Evolutionary conservation across 1,140 invertebrate species (phyloP), one percentile per base, ranked within the genome.

Genomic region (Aplysia californica): DNA sequence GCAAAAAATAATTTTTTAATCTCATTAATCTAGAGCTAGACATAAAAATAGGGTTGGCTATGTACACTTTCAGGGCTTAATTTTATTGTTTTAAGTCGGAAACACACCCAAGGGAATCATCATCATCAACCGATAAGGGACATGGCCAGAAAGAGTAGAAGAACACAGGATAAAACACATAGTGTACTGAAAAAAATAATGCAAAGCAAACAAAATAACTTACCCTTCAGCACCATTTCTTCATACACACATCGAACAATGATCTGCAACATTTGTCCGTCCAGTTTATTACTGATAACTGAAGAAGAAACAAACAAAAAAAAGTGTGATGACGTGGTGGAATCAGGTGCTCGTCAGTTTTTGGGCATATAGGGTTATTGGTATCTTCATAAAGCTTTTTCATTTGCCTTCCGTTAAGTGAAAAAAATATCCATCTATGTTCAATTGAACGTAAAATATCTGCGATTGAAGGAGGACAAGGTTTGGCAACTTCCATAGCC

Each of bases 281-380:
- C 86, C 31, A 88, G 76, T 65, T 86, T 87, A 71, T 86, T 88
- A 71, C 85, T 88, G 23, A 88, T 83, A 18, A 88, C 87, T 88
- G 83, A 67, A 84, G 82, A 55, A 75, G 31, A 75, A 20, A 80
- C 33, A 61, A 23, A 74, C 0, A 23, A n/a, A n/a, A n/a, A n/a
- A n/a, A n/a, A n/a, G n/a, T n/a, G n/a, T n/a, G n/a, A n/a, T n/a
- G n/a, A n/a, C n/a, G n/a, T n/a, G n/a, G n/a, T n/a, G n/a, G n/a
- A n/a, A n/a, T n/a, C n/a, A n/a, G n/a, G n/a, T n/a, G n/a, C n/a
- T n/a, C n/a, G n/a, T n/a, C n/a, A n/a, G n/a, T n/a, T n/a, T n/a
- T n/a, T n/a, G n/a, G n/a, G n/a, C n/a, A n/a, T n/a, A n/a, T n/a
- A n/a, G n/a, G n/a, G n/a, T n/a, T n/a, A n/a, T n/a, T n/a, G n/a